Base-by-base conservation (phyloP, 92 coral and sea anemone genomes). In the Diadumene lineata region DNA sequence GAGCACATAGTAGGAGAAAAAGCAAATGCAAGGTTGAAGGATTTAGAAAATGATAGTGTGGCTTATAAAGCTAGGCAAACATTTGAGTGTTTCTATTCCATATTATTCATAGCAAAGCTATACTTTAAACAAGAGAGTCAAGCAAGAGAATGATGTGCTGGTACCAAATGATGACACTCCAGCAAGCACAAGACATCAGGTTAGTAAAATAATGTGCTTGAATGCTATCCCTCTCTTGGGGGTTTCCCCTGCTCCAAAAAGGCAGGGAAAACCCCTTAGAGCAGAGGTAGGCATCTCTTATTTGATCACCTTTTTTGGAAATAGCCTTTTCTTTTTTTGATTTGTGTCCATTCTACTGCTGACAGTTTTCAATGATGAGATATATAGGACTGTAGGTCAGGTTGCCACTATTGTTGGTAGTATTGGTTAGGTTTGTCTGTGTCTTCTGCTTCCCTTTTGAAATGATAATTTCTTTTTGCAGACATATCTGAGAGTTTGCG, bases 101-200 rank as follows among this genome's bases (percentile, higher is more conserved):
- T 55, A 0, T 25, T 53, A 0, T 72, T 19, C 0, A 19, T 15
- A 55, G 25, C 51, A 74, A 38, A 11, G 53, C 21, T 56, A 43
- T 34, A 9, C 67, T 11, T 15, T 53, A 26, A 68, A 68, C 34
- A 73, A 81, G 34, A 91, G 91, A 69, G 78, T 84, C 58, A 90
- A 91, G 33, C 82, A 73, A 56, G 91, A 81, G 69, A 81, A 61
- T 44, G 80, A 66, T 43, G 25, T 76, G 25, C 24, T 63, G 34
- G 82, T 88, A 33, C 90, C 70, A 21, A 77, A 44, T 53, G 97
- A 91, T 31, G 97, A 91, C 72, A 91, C 97, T n/a, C 97, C 97
- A 22, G 97, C 93, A 50, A 91, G 97, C 48, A 91, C 97, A 0
- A 81, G 97, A 62, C 93, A 91, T 23, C 97, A 90, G 88, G 96